A percentile compares a stretch with the other conserved stretches of the same genome.
Evolutionary conservation across 2,113 vertebrate genomes (phyloP).

Genomic region (Terrapene triunguis): DNA sequence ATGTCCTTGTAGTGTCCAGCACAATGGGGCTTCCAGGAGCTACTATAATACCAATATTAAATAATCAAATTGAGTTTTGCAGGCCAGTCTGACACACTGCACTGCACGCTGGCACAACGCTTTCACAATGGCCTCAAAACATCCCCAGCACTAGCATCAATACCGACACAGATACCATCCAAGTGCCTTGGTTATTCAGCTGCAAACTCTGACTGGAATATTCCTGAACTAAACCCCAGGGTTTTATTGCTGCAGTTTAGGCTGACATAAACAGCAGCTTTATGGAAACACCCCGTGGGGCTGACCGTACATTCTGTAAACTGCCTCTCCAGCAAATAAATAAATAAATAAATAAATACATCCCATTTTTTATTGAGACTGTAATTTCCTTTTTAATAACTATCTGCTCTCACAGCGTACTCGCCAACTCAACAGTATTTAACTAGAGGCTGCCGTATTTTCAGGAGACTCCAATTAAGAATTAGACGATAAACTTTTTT

Average conservation of each 20-base stretch:
- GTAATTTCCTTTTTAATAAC: slow-evolving; percentile 40
- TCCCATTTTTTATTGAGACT: not conserved
- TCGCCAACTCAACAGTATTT: slow-evolving; percentile 8
- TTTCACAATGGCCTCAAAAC: not conserved
- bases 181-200: not conserved
- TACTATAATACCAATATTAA: not conserved
- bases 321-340: slow-evolving; percentile 1
- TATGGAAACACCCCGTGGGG: not conserved
- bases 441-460: slow-evolving; percentile 8
- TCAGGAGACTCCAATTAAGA: slow-evolving; percentile 38
- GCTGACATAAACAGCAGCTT: slow-evolving; percentile 10
- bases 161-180: not conserved
- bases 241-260: not conserved
- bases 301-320: not conserved
- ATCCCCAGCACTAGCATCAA: not conserved
- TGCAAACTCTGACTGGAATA: too few relatives aligned
- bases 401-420: slow-evolving; percentile 8
- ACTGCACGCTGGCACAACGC: not conserved
- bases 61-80: not conserved
- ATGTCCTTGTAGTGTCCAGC: not conserved
- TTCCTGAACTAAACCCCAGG: not conserved
- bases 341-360: slow-evolving; percentile 17
- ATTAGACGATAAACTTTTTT: slow-evolving; percentile 5
- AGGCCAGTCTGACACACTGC: not conserved
- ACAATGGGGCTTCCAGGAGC: not conserved